Conservation (phyloP, 2,113 vertebrate species). For the Nothocercus julius region DNA sequence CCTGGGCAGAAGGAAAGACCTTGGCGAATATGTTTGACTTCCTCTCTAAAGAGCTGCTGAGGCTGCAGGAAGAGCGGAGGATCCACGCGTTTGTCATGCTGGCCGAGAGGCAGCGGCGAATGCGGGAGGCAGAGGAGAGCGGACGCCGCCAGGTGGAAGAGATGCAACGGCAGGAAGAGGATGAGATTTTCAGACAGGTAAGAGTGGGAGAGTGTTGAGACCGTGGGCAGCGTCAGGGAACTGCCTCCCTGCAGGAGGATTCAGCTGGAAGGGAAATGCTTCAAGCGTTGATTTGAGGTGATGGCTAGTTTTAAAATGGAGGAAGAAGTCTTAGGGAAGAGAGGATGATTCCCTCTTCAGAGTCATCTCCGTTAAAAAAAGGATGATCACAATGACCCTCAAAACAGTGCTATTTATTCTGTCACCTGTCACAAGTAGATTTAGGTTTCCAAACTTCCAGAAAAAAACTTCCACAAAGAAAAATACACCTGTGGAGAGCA, state of each 20-base stretch:
- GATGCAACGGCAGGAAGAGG: slow-evolving; percentile 81
- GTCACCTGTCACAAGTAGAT: not conserved
- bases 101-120: slow-evolving; percentile 86
- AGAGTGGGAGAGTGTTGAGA: not conserved
- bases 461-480: not conserved
- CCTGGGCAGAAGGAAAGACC: slow-evolving; percentile 75
- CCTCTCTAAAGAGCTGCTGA: slow-evolving; percentile 90
- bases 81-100: slow-evolving; percentile 88
- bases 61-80: slow-evolving; percentile 88
- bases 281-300: not conserved
- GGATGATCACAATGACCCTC: not conserved
- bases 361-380: not conserved
- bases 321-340: not conserved
- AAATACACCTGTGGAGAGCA: not conserved
- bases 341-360: not conserved
- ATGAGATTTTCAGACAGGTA: slow-evolving; percentile 92
- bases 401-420: not conserved
- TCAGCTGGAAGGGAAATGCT: not conserved
- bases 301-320: not conserved
- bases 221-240: not conserved
- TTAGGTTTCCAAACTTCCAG: slow-evolving; percentile 2
- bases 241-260: not conserved
- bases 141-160: slow-evolving; percentile 89
- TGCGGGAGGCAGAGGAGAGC: slow-evolving; percentile 90
- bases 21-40: slow-evolving; percentile 86